Evolutionary conservation across 2,888 invertebrate species (phyloP).

Genomic region (Lepidochitona cinerea): DNA sequence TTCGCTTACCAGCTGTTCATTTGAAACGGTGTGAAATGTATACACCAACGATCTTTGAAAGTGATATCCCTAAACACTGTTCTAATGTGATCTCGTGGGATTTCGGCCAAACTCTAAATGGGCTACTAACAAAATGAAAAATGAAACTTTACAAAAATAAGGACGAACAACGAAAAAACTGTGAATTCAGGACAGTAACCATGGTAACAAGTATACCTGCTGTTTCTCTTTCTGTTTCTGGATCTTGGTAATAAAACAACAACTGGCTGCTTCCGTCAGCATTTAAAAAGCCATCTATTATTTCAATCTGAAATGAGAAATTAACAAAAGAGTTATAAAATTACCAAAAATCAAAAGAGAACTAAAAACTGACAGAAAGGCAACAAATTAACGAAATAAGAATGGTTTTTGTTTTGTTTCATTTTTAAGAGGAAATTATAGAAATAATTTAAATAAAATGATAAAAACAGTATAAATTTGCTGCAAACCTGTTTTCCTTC

Average conservation of each 20-base stretch:
- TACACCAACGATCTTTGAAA: too few species aligned
- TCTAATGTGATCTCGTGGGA: too few species aligned
- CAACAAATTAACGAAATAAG: neutral
- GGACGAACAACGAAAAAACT: too few species aligned
- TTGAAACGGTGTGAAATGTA: too few species aligned
- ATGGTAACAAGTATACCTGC: constrained; percentile 35
- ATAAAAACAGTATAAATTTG: neutral
- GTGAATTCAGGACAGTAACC: too few species aligned
- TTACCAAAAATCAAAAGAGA: neutral
- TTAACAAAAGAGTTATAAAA: neutral
- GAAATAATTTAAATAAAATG: neutral
- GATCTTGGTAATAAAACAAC: constrained; percentile 70
- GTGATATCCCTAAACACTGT: too few species aligned
- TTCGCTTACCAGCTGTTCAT: too few species aligned
- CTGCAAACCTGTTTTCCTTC: constrained; percentile 69
- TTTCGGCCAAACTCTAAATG: too few species aligned
- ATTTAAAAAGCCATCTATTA: constrained; percentile 66
- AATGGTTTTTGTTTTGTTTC: too few species aligned
- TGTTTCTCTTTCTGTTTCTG: constrained; percentile 60
- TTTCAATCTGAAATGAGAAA: constrained; percentile 63
- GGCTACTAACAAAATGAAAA: too few species aligned
- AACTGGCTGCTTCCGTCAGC: constrained; percentile 62
- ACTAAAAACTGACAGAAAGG: neutral
- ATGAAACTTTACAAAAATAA: too few species aligned
- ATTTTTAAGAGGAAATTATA: neutral